Base-by-base conservation (phyloP, 1,140 invertebrate species). In the Dreissena rostriformis region DNA sequence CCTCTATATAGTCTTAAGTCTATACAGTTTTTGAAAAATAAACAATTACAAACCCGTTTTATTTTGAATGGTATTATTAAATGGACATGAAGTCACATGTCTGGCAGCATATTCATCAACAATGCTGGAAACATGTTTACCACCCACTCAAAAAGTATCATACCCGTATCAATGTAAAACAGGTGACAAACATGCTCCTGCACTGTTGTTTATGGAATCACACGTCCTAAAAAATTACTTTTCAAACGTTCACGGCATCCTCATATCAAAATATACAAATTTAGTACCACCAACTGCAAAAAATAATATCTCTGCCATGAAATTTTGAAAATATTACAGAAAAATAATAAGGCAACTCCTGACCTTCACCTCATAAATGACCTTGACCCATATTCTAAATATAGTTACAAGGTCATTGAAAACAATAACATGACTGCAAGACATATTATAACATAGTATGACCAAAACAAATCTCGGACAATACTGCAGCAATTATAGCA, bases 251-350 rank as follows among this genome's bases (percentile, higher is more conserved):
- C 77, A 79, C 70, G 66, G 53, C 77, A 79, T 70, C 26, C n/a
- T 39, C 66, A 53, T 24, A 70, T 49, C 24, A 61, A 52, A 79
- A 57, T 71, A 79, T 39, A 39, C 39, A 39, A 2, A 39, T 39
- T 2, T 79, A 70, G 55, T 79, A 79, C 65, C 57, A 70, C 53
- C 70, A 79, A 79, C 68, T 68, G 65, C 39, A 65, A 79, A 24
- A 55, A 70, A 79, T 68, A 52, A 77, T 77, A 70, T 55, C 51
- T 68, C 66, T 68, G 77, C 65, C 65, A 79, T 79, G 77, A 67
- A 53, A 79, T 71, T 29, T 70, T 55, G 29, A 66, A 79, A 71
- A 53, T 79, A 79, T 79, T 66, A 79, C 77, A 79, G 77, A 65
- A 68, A 53, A 29, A 28, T 65, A 67, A 78, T 78, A 78, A 78